These are phyloP conservation scores for Pseudanteris insignis DNA, from an alignment of 2,888 invertebrate genomes.

Conservation along the genomic window DNA sequence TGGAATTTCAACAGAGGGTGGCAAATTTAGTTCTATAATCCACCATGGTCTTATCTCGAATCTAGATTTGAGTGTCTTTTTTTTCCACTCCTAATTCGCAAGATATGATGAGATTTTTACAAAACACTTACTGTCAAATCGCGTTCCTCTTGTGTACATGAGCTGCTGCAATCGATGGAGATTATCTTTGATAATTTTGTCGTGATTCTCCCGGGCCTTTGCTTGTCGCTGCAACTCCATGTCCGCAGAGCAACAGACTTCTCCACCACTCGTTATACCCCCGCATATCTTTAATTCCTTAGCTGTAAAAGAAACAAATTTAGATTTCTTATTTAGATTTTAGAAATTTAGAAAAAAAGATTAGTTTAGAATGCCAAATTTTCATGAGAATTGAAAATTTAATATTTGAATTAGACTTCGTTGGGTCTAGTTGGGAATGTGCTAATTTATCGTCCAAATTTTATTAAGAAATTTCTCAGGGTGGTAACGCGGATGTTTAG, in stretches of 20 bases:
- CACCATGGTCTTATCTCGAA: no score
- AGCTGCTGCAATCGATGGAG: constrained; percentile 79
- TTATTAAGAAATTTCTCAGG: no score
- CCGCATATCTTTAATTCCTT: constrained; percentile 63
- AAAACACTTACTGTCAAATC: constrained; percentile 83
- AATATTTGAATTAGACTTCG: no score
- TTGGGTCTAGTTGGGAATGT: no score
- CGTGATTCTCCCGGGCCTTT: constrained; percentile 78
- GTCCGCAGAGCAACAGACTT: constrained; percentile 74
- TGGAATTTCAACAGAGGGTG: background rate
- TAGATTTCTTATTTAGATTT: no score
- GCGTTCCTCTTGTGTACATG: constrained; percentile 79
- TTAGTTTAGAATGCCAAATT: no score
- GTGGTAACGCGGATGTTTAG: no score
- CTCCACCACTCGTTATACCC: constrained; percentile 62
- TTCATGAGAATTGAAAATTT: no score
- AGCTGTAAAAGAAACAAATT: constrained; percentile 53
- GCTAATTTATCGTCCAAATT: no score
- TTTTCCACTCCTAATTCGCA: constrained; percentile 2
- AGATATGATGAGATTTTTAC: constrained; percentile 21
- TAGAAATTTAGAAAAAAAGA: no score
- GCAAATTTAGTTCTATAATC: no score
- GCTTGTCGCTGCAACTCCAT: constrained; percentile 77
- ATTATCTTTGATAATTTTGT: constrained; percentile 78
- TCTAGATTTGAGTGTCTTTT: no score